Evolutionary conservation across 1,140 invertebrate genomes (phyloP).

Genomic region (Nylanderia fulva): DNA sequence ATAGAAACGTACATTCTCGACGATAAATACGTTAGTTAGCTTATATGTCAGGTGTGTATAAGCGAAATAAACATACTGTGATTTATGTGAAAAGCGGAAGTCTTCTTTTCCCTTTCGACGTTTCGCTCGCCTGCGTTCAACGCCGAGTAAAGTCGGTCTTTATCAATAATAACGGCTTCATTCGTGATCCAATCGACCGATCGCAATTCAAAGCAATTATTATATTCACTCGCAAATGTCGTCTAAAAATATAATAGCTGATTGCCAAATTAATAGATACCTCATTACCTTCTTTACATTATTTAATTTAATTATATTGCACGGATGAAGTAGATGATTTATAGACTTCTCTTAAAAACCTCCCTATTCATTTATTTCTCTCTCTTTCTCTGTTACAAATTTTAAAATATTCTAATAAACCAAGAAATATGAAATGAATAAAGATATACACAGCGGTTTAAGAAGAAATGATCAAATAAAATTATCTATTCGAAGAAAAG

Average conservation of each 20-base stretch:
- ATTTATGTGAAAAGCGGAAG: conserved; percentile 63
- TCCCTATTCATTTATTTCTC: not conserved
- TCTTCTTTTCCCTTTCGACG: conserved; percentile 52
- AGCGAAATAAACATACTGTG: conserved; percentile 56
- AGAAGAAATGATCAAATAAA: conserved; percentile 2
- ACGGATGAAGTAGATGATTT: not conserved
- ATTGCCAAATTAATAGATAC: not conserved
- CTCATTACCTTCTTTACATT: not conserved
- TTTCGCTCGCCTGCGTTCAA: conserved; percentile 31
- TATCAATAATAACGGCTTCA: conserved; percentile 40
- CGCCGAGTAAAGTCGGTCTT: conserved; percentile 22
- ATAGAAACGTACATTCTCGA: conserved; percentile 41
- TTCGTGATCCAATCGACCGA: conserved; percentile 24
- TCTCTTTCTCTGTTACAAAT: not conserved
- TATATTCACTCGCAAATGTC: conserved; percentile 16
- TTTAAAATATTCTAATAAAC: not conserved
- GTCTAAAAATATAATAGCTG: not conserved
- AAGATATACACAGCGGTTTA: not conserved
- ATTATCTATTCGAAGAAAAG: not conserved
- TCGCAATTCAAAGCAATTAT: conserved; percentile 30
- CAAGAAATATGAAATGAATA: not conserved
- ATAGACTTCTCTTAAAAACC: not conserved
- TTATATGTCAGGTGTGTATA: conserved; percentile 17
- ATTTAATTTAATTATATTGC: not conserved
- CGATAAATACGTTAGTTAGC: conserved; percentile 34